Base-by-base conservation (phyloP, 2,888 invertebrate species). In the Epinotia ramella region DNA sequence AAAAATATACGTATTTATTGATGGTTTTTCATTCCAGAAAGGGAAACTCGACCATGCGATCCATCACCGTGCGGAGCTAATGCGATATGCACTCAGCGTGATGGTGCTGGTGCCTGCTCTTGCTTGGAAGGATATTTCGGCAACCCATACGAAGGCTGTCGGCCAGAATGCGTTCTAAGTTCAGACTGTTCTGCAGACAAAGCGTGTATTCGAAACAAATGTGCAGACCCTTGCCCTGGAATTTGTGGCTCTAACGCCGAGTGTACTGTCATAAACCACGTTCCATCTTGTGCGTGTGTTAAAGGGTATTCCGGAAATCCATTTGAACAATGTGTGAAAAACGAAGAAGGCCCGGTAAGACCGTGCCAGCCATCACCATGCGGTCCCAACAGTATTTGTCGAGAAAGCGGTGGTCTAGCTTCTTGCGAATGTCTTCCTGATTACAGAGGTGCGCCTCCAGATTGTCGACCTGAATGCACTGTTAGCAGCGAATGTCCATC, bases 21-120 rank as follows among this genome's bases (percentile, higher is more conserved):
- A 28, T 13, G 16, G 7, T 33, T 13, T 59, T 60, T 49, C 3
- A 68, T 69, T 69, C 12, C 87, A 95, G 95, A 94, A 80, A 95
- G 96, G 84, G 91, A 95, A 59, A 87, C 95, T 6, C 96, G 96
- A 83, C 97, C 97, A 0, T 98, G 98, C 86, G 96, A 97, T 85
- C 97, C 98, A 71, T 97, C 97, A 49, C 98, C 98, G 1, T 98
- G 98, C 86, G 98, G 98, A 56, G 91, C 97, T 1, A 98, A 98
- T 87, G 97, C 98, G 2, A 92, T 97, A 85, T 97, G 97, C 89
- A 96, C 95, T 83, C 96, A 97, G 87, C 95, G 96, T 78, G 97
- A 97, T 82, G 97, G 96, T 56, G 97, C 96, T 44, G 97, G 97
- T 28, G 96, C 97, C 71, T 98, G 98, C 86, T 96, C 96, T 59